phyloP scores from a whole-genome alignment of 2,797 vertebrate genomes.

The Cuculus canorus region DNA sequence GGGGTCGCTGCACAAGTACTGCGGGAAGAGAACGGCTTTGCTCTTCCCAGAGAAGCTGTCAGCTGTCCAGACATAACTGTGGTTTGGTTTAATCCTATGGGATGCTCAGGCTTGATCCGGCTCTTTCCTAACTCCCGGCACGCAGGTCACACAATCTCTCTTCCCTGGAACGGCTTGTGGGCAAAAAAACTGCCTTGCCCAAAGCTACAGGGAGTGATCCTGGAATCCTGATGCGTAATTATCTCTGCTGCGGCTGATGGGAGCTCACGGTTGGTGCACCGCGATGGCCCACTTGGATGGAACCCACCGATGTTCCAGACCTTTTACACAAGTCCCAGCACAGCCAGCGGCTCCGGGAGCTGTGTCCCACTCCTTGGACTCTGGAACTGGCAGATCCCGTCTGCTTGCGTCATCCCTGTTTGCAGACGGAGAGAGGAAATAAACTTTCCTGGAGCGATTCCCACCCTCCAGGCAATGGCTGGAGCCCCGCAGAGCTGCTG shows the following conservation, averaged over 20 bases:
- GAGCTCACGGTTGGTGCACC: accelerated
- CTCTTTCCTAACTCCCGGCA: not conserved
- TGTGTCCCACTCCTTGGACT: not conserved
- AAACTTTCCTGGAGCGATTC: not conserved
- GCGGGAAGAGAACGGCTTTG: not conserved
- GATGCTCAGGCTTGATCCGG: accelerated
- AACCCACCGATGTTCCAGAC: accelerated
- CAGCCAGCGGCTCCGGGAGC: accelerated
- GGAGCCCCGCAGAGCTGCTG: not conserved
- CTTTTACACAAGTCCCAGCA: not conserved
- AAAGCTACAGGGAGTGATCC: not conserved
- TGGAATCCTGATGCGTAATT: not conserved
- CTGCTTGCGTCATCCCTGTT: not conserved
- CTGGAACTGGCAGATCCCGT: not conserved
- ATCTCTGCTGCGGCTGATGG: accelerated
- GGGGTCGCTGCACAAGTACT: accelerated
- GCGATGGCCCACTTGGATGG: accelerated
- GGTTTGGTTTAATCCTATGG: not conserved
- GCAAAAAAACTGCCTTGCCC: not conserved
- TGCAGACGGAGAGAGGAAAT: not conserved
- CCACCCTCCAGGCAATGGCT: accelerated
- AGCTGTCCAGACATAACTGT: not conserved
- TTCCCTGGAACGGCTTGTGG: accelerated
- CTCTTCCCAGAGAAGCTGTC: not conserved
- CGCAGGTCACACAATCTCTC: not conserved